A percentile compares a stretch with the other conserved stretches of the same genome.
Evolutionary conservation across 2,113 vertebrate species (phyloP).

Genomic region (Chrysochloris asiatica): DNA sequence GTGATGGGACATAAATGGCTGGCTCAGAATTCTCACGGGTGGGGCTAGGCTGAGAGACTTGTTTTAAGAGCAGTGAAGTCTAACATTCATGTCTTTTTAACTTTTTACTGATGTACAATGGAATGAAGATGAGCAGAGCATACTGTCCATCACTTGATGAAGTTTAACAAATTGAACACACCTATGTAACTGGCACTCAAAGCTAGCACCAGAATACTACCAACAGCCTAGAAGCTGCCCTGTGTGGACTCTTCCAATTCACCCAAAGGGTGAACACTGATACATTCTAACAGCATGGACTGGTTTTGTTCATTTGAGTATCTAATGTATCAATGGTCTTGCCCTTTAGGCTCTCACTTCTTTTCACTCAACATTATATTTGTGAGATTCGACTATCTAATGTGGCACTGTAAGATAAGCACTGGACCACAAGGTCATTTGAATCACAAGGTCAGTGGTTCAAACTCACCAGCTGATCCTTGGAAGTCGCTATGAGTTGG

Average conservation of each 20-base stretch:
- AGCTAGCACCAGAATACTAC: background rate
- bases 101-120: background rate
- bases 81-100: conserved; percentile 2
- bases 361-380: background rate
- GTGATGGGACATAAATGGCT: conserved; percentile 30
- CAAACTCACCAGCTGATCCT: no score
- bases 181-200: background rate
- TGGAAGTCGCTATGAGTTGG: no score
- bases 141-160: background rate
- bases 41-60: conserved; percentile 38
- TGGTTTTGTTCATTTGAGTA: conserved; percentile 62
- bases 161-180: background rate
- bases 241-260: background rate
- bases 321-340: background rate
- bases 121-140: background rate
- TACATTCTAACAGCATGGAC: conserved; percentile 40
- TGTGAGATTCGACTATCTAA: background rate
- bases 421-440: no score
- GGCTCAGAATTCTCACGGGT: conserved; percentile 46
- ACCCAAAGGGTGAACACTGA: background rate
- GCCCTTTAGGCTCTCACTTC: background rate
- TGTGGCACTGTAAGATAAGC: no score
- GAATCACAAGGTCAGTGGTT: no score
- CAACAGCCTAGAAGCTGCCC: background rate
- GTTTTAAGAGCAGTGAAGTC: conserved; percentile 49